These are phyloP conservation scores for Notothenia rossii DNA, from an alignment of 2,113 vertebrate species.

Conservation along the genomic window DNA sequence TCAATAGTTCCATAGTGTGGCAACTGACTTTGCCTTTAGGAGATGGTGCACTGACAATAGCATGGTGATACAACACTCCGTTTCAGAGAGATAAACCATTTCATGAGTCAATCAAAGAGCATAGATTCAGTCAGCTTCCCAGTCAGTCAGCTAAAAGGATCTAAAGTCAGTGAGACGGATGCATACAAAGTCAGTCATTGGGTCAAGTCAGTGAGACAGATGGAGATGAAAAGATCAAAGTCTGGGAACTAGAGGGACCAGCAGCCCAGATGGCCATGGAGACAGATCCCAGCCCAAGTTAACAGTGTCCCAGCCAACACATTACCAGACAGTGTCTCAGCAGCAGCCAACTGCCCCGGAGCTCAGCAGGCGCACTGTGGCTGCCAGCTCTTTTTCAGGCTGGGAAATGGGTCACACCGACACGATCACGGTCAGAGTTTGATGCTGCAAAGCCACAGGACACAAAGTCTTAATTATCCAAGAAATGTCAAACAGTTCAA, in stretches of 20 bases:
- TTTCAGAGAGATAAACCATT: conserved; percentile 11
- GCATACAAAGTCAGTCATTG: conserved; percentile 53
- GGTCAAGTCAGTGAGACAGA: conserved; percentile 67
- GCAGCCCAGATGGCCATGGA: conserved; percentile 69
- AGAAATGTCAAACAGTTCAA: not conserved
- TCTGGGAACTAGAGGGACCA: conserved; percentile 41
- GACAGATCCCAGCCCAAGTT: conserved; percentile 60
- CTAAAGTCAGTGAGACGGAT: conserved; percentile 25
- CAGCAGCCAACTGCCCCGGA: conserved; percentile 63
- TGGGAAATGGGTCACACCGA: conserved; percentile 58
- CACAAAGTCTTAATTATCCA: not conserved
- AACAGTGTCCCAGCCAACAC: conserved; percentile 59
- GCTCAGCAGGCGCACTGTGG: conserved; percentile 39
- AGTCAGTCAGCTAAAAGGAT: conserved; percentile 25
- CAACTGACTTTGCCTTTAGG: not conserved
- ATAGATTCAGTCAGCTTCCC: conserved; percentile 4
- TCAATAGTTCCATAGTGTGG: not conserved
- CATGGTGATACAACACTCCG: not conserved
- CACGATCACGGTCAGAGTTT: conserved; percentile 35
- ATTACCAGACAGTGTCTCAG: conserved; percentile 62
- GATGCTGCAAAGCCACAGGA: conserved; percentile 1
- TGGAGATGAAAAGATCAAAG: conserved; percentile 72
- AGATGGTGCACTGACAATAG: not conserved
- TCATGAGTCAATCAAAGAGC: not conserved
- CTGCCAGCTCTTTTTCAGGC: conserved; percentile 36